Conservation (phyloP, 2,113 vertebrate species). For the Centropus bengalensis region DNA sequence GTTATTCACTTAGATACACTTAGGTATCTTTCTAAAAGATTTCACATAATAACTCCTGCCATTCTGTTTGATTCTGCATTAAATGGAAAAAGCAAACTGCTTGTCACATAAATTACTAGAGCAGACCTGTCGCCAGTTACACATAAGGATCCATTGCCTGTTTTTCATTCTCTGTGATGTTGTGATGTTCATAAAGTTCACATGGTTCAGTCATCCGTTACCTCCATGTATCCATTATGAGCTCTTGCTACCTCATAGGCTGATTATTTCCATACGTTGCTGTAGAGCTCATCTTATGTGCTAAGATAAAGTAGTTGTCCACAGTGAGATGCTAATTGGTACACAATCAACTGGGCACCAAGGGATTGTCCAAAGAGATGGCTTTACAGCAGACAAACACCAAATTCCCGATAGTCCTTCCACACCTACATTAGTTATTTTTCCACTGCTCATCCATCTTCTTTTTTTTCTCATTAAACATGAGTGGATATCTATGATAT, state of each 20-base stretch:
- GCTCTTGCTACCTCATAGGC: neutral
- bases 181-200: neutral
- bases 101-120: neutral
- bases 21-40: neutral
- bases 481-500: neutral
- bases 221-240: neutral
- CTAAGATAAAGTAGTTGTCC: neutral
- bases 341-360: neutral
- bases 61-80: neutral
- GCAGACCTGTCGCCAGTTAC: neutral
- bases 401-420: neutral
- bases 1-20: neutral
- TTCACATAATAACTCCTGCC: slow-evolving; percentile 28
- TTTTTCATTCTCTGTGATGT: neutral
- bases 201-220: neutral
- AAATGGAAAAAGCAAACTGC: neutral
- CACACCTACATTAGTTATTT: neutral
- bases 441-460: neutral
- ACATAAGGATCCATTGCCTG: neutral
- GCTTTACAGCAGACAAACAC: neutral
- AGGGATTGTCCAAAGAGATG: neutral
- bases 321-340: neutral
- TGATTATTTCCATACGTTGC: fast-evolving
- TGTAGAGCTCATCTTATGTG: neutral
- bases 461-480: neutral